Evolutionary conservation across 1,140 invertebrate genomes (phyloP), one percentile per base, ranked within the genome.

Genomic region (Phenacoccus solenopsis): DNA sequence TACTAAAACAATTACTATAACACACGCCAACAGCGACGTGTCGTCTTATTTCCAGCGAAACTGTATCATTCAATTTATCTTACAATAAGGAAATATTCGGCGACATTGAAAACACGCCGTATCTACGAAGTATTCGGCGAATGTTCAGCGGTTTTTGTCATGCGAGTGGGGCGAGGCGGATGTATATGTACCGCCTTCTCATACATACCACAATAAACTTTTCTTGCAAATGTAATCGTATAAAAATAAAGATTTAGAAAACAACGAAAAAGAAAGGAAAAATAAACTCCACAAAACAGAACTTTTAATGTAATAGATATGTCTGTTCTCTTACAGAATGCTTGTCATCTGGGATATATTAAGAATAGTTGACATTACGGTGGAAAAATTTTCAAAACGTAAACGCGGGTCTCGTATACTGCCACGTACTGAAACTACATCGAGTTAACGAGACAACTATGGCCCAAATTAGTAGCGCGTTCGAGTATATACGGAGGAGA

Each of bases 211-310:
- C 20, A 49, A 49, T 49, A 49, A 49, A 49, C 38, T 49, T 49
- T 49, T 32, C 30, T 5, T 13, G 16, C 20, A 16, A 9, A 49
- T 4, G 38, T 49, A 49, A 49, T 49, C 38, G 20, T 49, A n/a
- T 49, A 49, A 49, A 49, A 49, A 49, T 49, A 49, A 49, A 49
- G 38, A 49, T 49, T 49, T 49, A 49, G 38, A 49, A n/a, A 49
- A n/a, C 13, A 49, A n/a, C n/a, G 38, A 49, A 49, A 49, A n/a
- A 49, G 16, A 49, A 16, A 49, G 16, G 38, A 49, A 49, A 49
- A n/a, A n/a, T n/a, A n/a, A n/a, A n/a, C n/a, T n/a, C n/a, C n/a
- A n/a, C n/a, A n/a, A n/a, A n/a, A n/a, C n/a, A n/a, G n/a, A n/a
- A n/a, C 12, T 49, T 49, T 49, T 49, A 49, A 49, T 49, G 38